A percentile compares a stretch with the other conserved stretches of the same genome.
Conservation (phyloP, 2,113 vertebrate genomes). For the Mesoclemmys tuberculata region DNA sequence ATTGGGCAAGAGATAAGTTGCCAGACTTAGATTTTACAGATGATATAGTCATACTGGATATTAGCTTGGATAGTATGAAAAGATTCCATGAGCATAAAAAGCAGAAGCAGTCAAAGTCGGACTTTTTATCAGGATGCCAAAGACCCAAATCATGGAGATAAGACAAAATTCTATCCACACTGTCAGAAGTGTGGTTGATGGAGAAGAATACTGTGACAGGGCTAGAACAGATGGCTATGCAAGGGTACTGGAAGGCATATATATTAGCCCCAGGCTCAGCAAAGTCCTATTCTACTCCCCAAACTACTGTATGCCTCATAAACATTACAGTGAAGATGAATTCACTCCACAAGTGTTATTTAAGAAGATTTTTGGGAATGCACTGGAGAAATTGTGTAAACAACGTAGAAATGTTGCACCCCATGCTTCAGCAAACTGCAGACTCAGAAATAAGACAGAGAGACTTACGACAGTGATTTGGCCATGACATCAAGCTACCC, state of each 20-base stretch:
- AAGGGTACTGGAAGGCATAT: too few relatives aligned
- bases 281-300: not conserved
- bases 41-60: not conserved
- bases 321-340: not conserved
- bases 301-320: not conserved
- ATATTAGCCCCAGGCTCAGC: too few relatives aligned
- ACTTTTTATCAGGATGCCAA: not conserved
- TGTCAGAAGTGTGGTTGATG: not conserved
- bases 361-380: not conserved
- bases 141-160: not conserved
- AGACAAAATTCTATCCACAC: not conserved
- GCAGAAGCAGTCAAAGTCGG: not conserved
- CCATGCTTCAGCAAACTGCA: not conserved
- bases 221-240: too few relatives aligned
- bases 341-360: not conserved
- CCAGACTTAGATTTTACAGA: not conserved
- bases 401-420: not conserved
- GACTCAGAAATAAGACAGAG: too few relatives aligned
- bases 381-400: not conserved
- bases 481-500: not conserved
- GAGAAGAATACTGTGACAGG: too few relatives aligned
- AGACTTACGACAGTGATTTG: not conserved
- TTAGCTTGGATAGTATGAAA: not conserved
- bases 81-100: not conserved
- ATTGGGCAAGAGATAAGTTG: not conserved